Evolutionary conservation across 2,888 invertebrate genomes (phyloP), one percentile per base, ranked within the genome.

Genomic region (Prosopocoilus inquinatus): DNA sequence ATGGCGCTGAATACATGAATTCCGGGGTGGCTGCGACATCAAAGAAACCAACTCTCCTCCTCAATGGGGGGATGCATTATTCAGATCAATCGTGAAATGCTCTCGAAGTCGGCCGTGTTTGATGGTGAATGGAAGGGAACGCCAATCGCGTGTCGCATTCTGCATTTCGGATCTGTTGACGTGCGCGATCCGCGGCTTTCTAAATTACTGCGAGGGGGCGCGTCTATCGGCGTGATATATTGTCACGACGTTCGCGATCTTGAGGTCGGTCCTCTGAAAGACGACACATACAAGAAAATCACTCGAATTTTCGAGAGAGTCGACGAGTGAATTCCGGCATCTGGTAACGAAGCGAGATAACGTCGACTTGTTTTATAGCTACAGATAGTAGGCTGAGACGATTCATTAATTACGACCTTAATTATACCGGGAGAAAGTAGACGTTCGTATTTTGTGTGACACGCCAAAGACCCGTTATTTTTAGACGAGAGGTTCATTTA

Each of bases 381-480:
- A 63, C 67, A 69, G 71, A 70, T 70, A 68, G 64, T 62, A 58
- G 60, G 61, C 63, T 62, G 67, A 67, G 65, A 64, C 71, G 68
- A 69, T 72, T 68, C 72, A 72, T 72, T 73, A 72, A 72, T 72
- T 72, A 71, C 66, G 50, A 57, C 67, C 62, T 70, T 72, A 71
- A 73, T 73, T 73, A 68, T 63, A 61, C 61, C 57, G 45, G 61
- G 63, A 63, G 67, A 70, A 68, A 65, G 66, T 60, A 55, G 62
- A 57, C 55, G 53, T 28, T 28, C 39, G 54, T 35, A 36, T 43
- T 50, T 20, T 16, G 32, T 34, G 13, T 15, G 13, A 9, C 12
- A 11, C 41, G 9, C 15, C 36, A 36, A 16, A 15, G 15, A 13
- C 41, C 9, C 9, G 16, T 15, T 41, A 15, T 15, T 12, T 36